Evolutionary conservation across 2,113 vertebrate species (phyloP).

Genomic region (Suricata suricatta): DNA sequence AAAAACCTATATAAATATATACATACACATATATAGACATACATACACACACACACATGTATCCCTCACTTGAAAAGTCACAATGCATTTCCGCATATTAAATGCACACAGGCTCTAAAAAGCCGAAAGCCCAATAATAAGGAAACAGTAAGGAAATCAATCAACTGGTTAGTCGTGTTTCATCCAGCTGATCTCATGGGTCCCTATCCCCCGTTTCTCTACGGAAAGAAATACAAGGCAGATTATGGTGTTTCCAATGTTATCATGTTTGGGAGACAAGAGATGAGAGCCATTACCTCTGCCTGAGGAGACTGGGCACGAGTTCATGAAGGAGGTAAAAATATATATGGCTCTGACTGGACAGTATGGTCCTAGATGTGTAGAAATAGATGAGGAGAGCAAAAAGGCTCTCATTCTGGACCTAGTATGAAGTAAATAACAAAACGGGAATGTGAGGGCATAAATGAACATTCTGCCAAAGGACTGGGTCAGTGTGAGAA

Average conservation of each 20-base stretch:
- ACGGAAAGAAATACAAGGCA: background rate
- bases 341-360: background rate
- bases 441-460: background rate
- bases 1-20: too few relatives aligned
- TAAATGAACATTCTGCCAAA: background rate
- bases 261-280: background rate
- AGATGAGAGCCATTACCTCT: background rate
- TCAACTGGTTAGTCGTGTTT: background rate
- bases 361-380: background rate
- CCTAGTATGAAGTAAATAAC: background rate
- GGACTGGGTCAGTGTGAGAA: background rate
- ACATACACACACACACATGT: too few relatives aligned
- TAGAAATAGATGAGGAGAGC: background rate
- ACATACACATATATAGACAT: too few relatives aligned
- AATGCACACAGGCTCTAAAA: background rate
- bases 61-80: background rate
- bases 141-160: background rate
- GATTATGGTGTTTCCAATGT: background rate
- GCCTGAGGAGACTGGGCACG: background rate
- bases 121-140: background rate
- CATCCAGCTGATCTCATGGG: background rate
- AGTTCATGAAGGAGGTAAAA: background rate
- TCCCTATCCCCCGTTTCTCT: background rate
- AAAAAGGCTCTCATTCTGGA: background rate
- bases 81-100: background rate